Evolutionary conservation across 2,113 vertebrate species (phyloP).

Genomic region (Clarias magur): DNA sequence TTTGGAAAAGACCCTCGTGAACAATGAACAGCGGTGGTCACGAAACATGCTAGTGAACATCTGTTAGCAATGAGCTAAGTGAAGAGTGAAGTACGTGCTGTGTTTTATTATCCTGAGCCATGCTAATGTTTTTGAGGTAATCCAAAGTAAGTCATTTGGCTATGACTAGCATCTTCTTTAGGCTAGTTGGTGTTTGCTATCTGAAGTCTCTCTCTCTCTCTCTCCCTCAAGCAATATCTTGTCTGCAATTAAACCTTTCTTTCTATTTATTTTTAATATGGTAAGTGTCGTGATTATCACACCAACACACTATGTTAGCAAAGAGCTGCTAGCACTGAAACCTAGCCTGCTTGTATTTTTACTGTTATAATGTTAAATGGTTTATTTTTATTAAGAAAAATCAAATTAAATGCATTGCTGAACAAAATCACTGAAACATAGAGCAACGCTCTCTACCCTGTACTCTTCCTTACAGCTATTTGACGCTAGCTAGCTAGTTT

Average conservation of each 20-base stretch:
- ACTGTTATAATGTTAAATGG: background rate
- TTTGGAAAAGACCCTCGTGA: background rate
- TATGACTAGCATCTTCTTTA: background rate
- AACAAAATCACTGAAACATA: no score
- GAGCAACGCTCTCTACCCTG: no score
- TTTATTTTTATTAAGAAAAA: no score
- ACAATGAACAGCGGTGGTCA: background rate
- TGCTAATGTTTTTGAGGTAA: background rate
- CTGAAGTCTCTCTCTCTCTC: background rate
- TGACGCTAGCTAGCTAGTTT: background rate
- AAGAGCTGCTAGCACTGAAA: background rate
- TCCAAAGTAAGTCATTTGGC: background rate
- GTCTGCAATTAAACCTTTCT: background rate
- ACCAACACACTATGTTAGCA: background rate
- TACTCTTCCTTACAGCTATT: background rate
- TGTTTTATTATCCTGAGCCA: no score
- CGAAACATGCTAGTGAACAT: background rate
- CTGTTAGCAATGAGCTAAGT: background rate
- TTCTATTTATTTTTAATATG: no score
- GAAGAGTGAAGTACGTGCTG: no score
- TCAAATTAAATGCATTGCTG: no score
- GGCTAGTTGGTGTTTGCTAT: background rate
- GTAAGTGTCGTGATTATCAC: no score
- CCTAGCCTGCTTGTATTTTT: background rate
- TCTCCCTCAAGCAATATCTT: background rate